These are phyloP conservation scores for Cochlearius cochlearius DNA, from an alignment of 2,113 vertebrate genomes.

Conservation along the genomic window DNA sequence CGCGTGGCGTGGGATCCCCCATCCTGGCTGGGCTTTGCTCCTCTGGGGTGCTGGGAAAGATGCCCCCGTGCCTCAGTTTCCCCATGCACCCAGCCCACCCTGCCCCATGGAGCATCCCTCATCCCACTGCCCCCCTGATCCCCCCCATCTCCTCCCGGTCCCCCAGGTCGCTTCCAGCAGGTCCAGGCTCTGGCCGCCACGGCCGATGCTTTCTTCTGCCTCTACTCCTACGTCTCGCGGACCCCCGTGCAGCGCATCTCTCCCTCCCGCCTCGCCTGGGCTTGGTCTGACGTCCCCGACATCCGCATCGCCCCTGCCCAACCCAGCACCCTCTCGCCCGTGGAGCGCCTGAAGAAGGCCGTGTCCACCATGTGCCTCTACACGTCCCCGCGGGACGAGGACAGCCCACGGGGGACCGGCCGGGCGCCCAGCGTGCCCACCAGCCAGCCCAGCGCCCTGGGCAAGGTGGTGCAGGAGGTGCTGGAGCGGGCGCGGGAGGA, in stretches of 20 bases:
- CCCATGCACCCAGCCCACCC: background rate
- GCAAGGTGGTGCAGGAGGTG: conserved; percentile 71
- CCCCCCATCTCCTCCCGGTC: background rate
- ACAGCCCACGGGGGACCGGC: background rate
- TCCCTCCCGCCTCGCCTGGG: conserved; percentile 75
- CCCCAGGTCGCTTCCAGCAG: conserved; percentile 88
- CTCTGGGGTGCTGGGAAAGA: background rate
- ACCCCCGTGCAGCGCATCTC: conserved; percentile 85
- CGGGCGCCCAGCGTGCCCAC: background rate
- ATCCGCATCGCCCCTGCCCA: conserved; percentile 56
- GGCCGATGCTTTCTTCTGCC: conserved; percentile 89
- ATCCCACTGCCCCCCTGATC: background rate
- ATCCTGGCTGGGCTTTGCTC: background rate
- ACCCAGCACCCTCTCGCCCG: conserved; percentile 73
- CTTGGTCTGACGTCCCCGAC: conserved; percentile 53
- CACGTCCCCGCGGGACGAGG: conserved; percentile 49
- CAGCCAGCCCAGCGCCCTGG: conserved; percentile 56
- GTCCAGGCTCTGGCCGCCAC: conserved; percentile 85
- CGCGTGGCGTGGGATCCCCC: rapidly evolving
- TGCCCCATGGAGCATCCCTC: background rate
- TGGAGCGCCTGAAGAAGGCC: conserved; percentile 83
- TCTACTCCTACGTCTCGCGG: conserved; percentile 89
- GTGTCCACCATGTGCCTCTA: conserved; percentile 90
- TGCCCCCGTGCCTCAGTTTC: background rate
- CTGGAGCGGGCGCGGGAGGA: conserved; percentile 53